These are phyloP conservation scores for Hirtodrosophila trivittata DNA, from an alignment of 2,888 invertebrate species.

Conservation along the genomic window DNA sequence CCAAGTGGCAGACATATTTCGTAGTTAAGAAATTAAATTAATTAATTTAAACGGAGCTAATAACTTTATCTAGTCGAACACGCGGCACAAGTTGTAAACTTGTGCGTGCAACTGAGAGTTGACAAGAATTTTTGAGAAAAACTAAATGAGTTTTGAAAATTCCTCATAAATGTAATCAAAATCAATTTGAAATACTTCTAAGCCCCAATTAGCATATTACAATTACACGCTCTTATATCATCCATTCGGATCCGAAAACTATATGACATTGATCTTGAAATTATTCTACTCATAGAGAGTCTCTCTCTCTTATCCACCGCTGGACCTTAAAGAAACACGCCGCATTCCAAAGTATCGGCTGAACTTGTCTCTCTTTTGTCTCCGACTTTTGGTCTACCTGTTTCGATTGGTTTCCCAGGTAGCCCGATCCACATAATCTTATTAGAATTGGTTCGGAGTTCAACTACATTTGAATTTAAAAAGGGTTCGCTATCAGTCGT, in stretches of 20 bases:
- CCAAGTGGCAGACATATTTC: constrained; percentile 29
- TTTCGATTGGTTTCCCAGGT: constrained; percentile 46
- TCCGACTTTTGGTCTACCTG: constrained; percentile 50
- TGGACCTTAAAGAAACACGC: constrained; percentile 7
- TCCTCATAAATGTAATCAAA: no score
- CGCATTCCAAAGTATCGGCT: constrained; percentile 36
- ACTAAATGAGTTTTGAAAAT: no score
- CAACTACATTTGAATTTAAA: constrained; percentile 39
- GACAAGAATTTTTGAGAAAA: no score
- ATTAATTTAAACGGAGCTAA: constrained; percentile 58
- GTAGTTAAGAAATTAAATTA: constrained; percentile 55
- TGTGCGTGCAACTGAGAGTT: no score
- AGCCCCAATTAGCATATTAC: background rate
- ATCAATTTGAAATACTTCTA: no score
- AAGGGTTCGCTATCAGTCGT: constrained; percentile 24
- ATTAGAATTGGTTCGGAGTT: constrained; percentile 58
- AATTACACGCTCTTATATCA: background rate
- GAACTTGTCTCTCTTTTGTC: constrained; percentile 33
- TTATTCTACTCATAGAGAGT: constrained; percentile 21
- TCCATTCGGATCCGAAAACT: background rate
- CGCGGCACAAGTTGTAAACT: constrained; percentile 1
- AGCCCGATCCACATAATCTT: constrained; percentile 40
- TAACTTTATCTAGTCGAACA: constrained; percentile 62
- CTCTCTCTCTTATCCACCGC: constrained; percentile 12
- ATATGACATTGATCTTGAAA: constrained; percentile 28